Percentiles rank a stretch among this genome's conserved stretches.
Evolutionary conservation across 1,140 invertebrate species (phyloP).

Genomic region (Cotesia chilonis): DNA sequence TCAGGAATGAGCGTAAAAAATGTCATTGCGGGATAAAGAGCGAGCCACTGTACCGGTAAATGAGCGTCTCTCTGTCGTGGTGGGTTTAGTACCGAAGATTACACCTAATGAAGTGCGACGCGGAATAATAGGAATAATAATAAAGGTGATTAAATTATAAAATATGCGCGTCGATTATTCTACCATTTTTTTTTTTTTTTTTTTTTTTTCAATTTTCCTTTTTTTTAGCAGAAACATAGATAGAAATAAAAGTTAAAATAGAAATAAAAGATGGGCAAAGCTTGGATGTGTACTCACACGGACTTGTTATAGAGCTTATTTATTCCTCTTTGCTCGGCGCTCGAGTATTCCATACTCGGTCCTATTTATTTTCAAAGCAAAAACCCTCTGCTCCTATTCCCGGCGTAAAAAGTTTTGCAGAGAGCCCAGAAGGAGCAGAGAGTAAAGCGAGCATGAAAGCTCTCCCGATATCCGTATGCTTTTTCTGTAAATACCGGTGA

Average conservation of each 20-base stretch:
- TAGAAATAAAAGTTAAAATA: neutral
- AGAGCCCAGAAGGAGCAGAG: neutral
- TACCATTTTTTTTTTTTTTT: neutral
- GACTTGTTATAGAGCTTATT: too few relatives aligned
- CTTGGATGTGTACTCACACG: too few relatives aligned
- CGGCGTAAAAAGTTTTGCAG: neutral
- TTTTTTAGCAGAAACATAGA: neutral
- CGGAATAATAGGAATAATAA: too few relatives aligned
- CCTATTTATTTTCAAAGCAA: neutral
- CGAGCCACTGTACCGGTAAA: too few relatives aligned
- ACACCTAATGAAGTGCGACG: too few relatives aligned
- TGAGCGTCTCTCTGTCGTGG: too few relatives aligned
- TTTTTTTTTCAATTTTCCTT: too few relatives aligned
- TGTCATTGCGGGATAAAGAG: too few relatives aligned
- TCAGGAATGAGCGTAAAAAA: too few relatives aligned
- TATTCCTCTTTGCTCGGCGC: too few relatives aligned
- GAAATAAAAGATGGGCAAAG: neutral
- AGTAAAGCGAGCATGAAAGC: conserved; percentile 12
- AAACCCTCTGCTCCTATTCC: neutral
- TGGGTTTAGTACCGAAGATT: neutral
- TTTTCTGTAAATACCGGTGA: neutral
- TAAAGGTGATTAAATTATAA: too few relatives aligned
- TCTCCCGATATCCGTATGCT: conserved; percentile 11
- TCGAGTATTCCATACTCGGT: too few relatives aligned
- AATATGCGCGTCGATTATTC: neutral